phyloP scores from a whole-genome alignment of 2,113 vertebrate genomes.

The Cercopithecus mona region DNA sequence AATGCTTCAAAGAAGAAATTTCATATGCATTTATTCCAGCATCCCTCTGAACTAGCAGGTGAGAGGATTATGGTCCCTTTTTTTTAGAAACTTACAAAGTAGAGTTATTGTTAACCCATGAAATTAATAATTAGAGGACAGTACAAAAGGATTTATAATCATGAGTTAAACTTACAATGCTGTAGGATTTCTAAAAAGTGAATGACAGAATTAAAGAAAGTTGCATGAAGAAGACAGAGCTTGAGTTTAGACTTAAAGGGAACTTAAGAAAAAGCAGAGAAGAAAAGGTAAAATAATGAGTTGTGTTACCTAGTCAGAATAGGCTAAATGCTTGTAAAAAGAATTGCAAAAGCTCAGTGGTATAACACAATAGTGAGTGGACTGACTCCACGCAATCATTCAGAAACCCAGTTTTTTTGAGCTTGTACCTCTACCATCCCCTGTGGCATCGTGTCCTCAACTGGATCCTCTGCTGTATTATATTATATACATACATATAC shows the following conservation, averaged over 20 bases:
- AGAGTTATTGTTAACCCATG: background rate
- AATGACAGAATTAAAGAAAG: background rate
- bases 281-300: background rate
- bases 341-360: background rate
- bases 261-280: background rate
- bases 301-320: background rate
- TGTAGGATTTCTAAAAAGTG: conserved; percentile 8
- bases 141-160: conserved; percentile 9
- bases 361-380: background rate
- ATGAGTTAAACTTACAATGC: background rate
- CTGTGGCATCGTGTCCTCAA: background rate
- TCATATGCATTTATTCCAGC: conserved; percentile 64
- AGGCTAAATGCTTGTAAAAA: background rate
- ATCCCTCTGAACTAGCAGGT: conserved; percentile 26
- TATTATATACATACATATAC: background rate
- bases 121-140: conserved; percentile 7
- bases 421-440: background rate
- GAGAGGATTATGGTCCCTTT: conserved; percentile 12
- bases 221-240: background rate
- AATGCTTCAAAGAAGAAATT: conserved; percentile 65
- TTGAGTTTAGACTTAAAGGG: background rate
- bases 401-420: background rate
- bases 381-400: background rate
- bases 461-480: background rate
- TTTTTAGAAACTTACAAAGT: conserved; percentile 40